Conservation (phyloP, 2,113 vertebrate genomes). For the Progne subis region DNA sequence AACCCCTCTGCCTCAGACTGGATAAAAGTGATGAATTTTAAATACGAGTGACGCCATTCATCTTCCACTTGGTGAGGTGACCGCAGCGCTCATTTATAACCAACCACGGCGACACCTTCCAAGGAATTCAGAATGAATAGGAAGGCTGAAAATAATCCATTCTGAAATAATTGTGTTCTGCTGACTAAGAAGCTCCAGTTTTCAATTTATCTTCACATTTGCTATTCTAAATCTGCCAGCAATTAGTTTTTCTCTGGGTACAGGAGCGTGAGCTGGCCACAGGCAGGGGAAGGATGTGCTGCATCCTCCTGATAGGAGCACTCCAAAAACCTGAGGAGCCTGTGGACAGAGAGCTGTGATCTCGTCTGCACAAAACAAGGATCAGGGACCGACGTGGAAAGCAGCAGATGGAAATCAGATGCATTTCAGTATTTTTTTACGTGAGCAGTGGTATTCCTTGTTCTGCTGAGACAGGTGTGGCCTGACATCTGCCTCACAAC, state of each 20-base stretch:
- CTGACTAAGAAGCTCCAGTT: background rate
- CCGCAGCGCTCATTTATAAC: background rate
- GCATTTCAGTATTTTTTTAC: too few species aligned
- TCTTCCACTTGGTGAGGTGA: background rate
- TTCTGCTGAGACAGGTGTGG: background rate
- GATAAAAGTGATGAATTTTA: background rate
- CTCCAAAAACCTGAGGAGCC: background rate
- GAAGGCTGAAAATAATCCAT: background rate
- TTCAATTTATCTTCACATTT: background rate
- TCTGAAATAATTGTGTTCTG: background rate
- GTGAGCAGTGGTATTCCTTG: too few species aligned
- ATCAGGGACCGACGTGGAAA: rapidly evolving
- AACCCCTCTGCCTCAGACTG: background rate
- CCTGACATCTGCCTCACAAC: background rate
- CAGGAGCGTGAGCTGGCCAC: rapidly evolving
- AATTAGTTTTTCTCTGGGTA: background rate
- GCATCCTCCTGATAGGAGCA: rapidly evolving
- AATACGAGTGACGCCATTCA: background rate
- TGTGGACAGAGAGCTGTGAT: too few species aligned
- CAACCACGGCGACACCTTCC: background rate
- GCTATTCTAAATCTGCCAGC: background rate
- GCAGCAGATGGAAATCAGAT: background rate
- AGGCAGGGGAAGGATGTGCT: background rate
- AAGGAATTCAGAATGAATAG: background rate
- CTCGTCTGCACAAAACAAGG: background rate